Evolutionary conservation across 2,888 invertebrate genomes (phyloP), one percentile per base, ranked within the genome.

Genomic region (Carcina quercana): DNA sequence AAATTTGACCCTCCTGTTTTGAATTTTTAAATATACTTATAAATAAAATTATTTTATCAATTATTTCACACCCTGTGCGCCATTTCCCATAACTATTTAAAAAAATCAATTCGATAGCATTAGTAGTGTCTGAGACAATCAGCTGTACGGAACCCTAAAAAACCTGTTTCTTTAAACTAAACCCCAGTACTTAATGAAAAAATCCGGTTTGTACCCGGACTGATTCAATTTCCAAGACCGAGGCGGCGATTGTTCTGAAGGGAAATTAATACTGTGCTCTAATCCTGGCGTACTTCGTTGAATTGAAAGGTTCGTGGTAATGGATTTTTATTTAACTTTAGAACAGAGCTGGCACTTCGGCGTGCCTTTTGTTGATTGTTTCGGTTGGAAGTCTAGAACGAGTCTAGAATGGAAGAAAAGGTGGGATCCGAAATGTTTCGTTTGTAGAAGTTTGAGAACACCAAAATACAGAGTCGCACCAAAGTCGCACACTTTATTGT

Each of bases 151-250:
- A n/a, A n/a, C n/a, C n/a, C n/a, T n/a, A n/a, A n/a, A n/a, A n/a
- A n/a, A n/a, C n/a, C n/a, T n/a, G n/a, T n/a, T n/a, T n/a, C n/a
- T n/a, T n/a, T n/a, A n/a, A n/a, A n/a, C n/a, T n/a, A n/a, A n/a
- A n/a, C 46, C 37, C 37, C 35, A 37, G 47, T 57, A 60, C 50
- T 61, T 54, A 54, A 54, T 58, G 56, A 59, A 63, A 56, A 55
- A 65, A 58, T 50, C 45, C 38, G 52, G 60, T 61, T 66, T 53
- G 35, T 59, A 63, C 65, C 65, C 45, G 26, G 38, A 25, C 29
- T 42, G 49, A 65, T 65, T 61, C 62, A 64, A 64, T 65, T 64
- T 59, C 40, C 47, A 58, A 55, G 53, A 43, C 43, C 49, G 52
- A 11, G 15, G 25, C 46, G 45, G n/a, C n/a, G 50, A 53, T 49